phyloP scores from a whole-genome alignment of 2,797 vertebrate species.

The Notolabrus celidotus region DNA sequence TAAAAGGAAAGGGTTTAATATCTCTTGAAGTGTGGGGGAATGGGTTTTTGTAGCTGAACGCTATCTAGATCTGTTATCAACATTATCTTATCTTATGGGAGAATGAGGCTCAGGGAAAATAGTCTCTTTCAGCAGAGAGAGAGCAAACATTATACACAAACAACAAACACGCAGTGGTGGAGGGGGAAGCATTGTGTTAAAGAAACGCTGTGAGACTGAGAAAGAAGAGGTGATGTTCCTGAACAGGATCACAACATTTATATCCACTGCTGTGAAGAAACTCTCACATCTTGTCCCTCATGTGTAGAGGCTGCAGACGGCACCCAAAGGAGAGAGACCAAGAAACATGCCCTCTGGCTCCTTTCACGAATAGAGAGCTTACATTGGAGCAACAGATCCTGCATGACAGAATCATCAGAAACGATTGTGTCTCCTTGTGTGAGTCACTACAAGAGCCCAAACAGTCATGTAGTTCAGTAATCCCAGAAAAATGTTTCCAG shows the following conservation, averaged over 20 bases:
- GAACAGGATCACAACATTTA: constrained; percentile 19
- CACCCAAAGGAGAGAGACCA: constrained; percentile 18
- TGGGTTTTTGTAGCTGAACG: constrained; percentile 55
- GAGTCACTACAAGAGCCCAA: neutral
- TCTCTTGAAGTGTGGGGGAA: constrained; percentile 49
- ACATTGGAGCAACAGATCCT: constrained; percentile 19
- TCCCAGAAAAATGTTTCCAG: neutral
- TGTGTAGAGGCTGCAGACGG: constrained; percentile 32
- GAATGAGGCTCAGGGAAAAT: constrained; percentile 46
- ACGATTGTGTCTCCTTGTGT: constrained; percentile 6
- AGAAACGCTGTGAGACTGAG: neutral
- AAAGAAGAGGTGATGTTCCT: constrained; percentile 22
- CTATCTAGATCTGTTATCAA: constrained; percentile 63
- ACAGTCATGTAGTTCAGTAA: constrained; percentile 3
- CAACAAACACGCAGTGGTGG: constrained; percentile 17
- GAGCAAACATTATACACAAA: constrained; percentile 34
- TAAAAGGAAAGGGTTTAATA: constrained; percentile 60
- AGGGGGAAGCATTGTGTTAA: neutral
- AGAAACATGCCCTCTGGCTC: constrained; percentile 21
- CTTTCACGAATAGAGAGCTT: constrained; percentile 26
- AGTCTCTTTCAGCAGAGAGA: constrained; percentile 29
- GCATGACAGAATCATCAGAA: constrained; percentile 35
- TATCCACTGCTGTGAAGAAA: constrained; percentile 29
- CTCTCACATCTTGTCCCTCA: constrained; percentile 26
- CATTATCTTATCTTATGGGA: constrained; percentile 56